Conservation (phyloP, 2,797 vertebrate species). For the Centropyge bicolor region DNA sequence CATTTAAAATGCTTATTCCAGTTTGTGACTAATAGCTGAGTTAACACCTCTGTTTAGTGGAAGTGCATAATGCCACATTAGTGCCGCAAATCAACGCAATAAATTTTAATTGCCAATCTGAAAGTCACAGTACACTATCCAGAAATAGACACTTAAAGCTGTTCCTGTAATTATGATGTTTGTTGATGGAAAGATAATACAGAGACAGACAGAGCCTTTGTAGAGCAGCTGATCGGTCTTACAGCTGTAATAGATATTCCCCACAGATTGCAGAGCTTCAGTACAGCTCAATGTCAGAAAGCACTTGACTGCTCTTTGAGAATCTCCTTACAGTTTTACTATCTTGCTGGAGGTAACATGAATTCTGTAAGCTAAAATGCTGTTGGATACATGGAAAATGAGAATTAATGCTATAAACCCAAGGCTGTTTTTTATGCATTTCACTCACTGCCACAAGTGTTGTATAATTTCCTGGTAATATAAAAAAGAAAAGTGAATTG, state of each 20-base stretch:
- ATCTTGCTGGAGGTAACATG: slow-evolving; percentile 23
- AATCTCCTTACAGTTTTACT: slow-evolving; percentile 39
- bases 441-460: background rate
- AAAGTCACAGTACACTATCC: slow-evolving; percentile 21
- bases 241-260: slow-evolving; percentile 61
- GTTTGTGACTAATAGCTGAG: slow-evolving; percentile 34
- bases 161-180: slow-evolving; percentile 42
- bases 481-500: no score
- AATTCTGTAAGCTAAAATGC: slow-evolving; percentile 22
- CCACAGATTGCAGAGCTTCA: slow-evolving; percentile 62
- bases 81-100: slow-evolving; percentile 44
- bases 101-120: slow-evolving; percentile 42
- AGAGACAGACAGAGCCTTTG: slow-evolving; percentile 1
- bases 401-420: background rate
- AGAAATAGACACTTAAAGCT: slow-evolving; percentile 31
- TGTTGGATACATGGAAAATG: slow-evolving; percentile 15
- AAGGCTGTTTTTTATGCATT: slow-evolving; percentile 4
- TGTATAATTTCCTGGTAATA: no score
- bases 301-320: slow-evolving; percentile 38
- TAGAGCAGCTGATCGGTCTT: slow-evolving; percentile 41
- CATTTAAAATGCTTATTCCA: slow-evolving; percentile 37
- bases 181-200: slow-evolving; percentile 35
- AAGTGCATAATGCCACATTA: slow-evolving; percentile 55
- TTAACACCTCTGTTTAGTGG: slow-evolving; percentile 38
- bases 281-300: slow-evolving; percentile 41